phyloP scores from a whole-genome alignment of 2,888 invertebrate species.

The Phengaris arion region DNA sequence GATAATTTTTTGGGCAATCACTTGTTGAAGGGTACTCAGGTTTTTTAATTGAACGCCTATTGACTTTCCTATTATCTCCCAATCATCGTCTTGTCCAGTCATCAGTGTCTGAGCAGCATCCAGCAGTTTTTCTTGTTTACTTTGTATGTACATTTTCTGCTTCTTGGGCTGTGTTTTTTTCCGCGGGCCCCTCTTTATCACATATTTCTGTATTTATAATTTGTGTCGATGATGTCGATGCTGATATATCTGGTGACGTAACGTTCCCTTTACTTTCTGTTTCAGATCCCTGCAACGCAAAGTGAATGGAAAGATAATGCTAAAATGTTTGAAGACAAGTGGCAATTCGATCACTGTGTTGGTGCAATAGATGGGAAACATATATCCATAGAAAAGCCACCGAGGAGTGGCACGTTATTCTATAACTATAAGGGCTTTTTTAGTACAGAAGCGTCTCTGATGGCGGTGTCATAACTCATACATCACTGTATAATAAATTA shows the following conservation, averaged over 20 bases:
- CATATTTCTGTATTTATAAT: slow-evolving; percentile 31
- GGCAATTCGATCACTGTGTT: slow-evolving; percentile 39
- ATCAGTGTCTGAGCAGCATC: slow-evolving; percentile 34
- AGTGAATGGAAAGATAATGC: slow-evolving; percentile 20
- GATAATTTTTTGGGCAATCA: slow-evolving; percentile 30
- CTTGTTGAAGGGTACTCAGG: slow-evolving; percentile 33
- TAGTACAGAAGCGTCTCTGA: slow-evolving; percentile 35
- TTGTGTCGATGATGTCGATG: slow-evolving; percentile 29
- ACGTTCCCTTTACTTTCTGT: slow-evolving; percentile 22
- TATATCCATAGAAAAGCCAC: slow-evolving; percentile 38
- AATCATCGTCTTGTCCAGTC: slow-evolving; percentile 31
- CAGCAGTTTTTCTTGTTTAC: slow-evolving; percentile 34
- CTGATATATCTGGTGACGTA: slow-evolving; percentile 28
- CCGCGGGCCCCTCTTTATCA: slow-evolving; percentile 29
- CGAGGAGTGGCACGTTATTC: slow-evolving; percentile 38
- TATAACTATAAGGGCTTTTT: slow-evolving; percentile 42
- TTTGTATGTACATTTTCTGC: slow-evolving; percentile 34
- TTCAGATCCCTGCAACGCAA: slow-evolving; percentile 24
- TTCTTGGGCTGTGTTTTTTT: slow-evolving; percentile 33
- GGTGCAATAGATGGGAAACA: slow-evolving; percentile 41
- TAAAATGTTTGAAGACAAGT: slow-evolving; percentile 35
- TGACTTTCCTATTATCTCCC: slow-evolving; percentile 31
- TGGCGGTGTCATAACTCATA: slow-evolving; percentile 33
- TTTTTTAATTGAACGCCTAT: slow-evolving; percentile 35
- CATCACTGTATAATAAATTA: slow-evolving; percentile 24